A percentile compares a stretch with the other conserved stretches of the same genome.
Evolutionary conservation across 2,888 invertebrate species (phyloP).

Genomic region (Amitus sp.): DNA sequence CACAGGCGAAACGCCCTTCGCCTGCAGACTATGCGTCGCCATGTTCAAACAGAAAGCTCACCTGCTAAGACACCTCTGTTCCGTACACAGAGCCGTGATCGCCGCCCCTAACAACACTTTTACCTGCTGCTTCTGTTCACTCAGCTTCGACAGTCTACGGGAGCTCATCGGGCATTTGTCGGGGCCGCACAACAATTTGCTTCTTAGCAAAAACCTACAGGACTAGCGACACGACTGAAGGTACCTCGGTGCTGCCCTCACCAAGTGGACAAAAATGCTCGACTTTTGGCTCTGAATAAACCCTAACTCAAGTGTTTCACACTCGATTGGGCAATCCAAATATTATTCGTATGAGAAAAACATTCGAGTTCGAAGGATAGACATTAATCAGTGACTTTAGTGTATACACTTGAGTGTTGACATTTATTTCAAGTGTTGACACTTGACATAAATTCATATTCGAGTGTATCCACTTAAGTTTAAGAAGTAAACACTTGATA

Average conservation of each 20-base stretch:
- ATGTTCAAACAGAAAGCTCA: slow-evolving; percentile 95
- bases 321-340: too few relatives aligned
- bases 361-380: too few relatives aligned
- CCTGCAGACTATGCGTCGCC: slow-evolving; percentile 87
- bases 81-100: slow-evolving; percentile 89
- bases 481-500: too few relatives aligned
- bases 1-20: slow-evolving; percentile 90
- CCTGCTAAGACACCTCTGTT: slow-evolving; percentile 86
- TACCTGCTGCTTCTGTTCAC: slow-evolving; percentile 88
- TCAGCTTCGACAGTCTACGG: slow-evolving; percentile 86
- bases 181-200: slow-evolving; percentile 87
- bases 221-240: slow-evolving; percentile 67
- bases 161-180: slow-evolving; percentile 88
- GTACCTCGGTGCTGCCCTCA: slow-evolving; percentile 46
- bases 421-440: too few relatives aligned
- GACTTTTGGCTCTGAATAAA: too few relatives aligned
- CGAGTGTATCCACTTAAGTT: too few relatives aligned
- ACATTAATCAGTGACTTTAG: too few relatives aligned
- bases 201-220: slow-evolving; percentile 87
- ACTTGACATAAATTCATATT: too few relatives aligned
- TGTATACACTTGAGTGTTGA: too few relatives aligned
- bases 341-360: too few relatives aligned
- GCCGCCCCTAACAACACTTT: slow-evolving; percentile 83
- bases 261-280: too few relatives aligned
- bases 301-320: too few relatives aligned